Evolutionary conservation across 2,797 vertebrate genomes (phyloP).

Genomic region (Linurgus olivaceus): DNA sequence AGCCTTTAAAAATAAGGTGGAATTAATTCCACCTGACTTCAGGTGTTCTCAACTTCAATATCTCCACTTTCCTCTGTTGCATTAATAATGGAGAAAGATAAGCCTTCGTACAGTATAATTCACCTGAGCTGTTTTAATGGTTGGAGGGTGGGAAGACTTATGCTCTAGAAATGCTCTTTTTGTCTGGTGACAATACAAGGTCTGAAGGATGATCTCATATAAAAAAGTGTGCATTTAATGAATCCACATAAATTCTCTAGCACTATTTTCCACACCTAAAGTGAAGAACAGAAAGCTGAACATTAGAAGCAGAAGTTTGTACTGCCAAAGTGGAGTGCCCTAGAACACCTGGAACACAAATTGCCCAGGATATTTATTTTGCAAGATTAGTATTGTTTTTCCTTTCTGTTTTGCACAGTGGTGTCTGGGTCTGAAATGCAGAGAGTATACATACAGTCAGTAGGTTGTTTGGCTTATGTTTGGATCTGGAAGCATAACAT

Average conservation of each 20-base stretch:
- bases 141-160: not conserved
- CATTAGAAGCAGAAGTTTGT: not conserved
- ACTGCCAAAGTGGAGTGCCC: not conserved
- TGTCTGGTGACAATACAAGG: not conserved
- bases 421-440: not conserved
- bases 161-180: not conserved
- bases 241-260: not conserved
- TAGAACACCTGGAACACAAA: not conserved
- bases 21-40: not conserved
- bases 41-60: not conserved
- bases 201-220: not conserved
- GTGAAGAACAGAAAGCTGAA: not conserved
- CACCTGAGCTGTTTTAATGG: not conserved
- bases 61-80: not conserved
- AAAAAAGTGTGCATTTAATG: not conserved
- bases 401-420: not conserved
- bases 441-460: fast-evolving
- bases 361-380: not conserved
- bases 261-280: not conserved
- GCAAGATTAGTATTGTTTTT: not conserved
- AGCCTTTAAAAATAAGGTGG: not conserved
- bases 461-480: not conserved
- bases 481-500: not conserved
- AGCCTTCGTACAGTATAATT: not conserved
- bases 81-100: not conserved